Evolutionary conservation across 2,113 vertebrate genomes (phyloP).

Genomic region (Seriola quinqueradiata): DNA sequence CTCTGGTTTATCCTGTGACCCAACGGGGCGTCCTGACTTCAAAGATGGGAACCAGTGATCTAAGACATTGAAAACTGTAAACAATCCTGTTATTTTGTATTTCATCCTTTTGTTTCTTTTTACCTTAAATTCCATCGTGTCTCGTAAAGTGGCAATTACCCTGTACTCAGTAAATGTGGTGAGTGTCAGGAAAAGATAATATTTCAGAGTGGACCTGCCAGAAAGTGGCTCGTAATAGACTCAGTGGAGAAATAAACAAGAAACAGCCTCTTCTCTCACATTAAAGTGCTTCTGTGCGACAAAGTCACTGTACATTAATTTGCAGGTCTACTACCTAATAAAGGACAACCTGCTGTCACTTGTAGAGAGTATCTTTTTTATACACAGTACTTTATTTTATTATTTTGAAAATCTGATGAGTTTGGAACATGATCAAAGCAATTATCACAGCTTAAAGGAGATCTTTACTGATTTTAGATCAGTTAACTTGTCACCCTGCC

Average conservation of each 20-base stretch:
- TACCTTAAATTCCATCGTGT: neutral
- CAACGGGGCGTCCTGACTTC: too few relatives aligned
- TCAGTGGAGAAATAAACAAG: conserved; percentile 16
- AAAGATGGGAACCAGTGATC: too few relatives aligned
- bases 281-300: neutral
- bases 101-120: neutral
- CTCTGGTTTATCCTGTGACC: too few relatives aligned
- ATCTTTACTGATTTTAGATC: too few relatives aligned
- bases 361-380: neutral
- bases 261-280: neutral
- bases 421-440: neutral
- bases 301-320: conserved; percentile 4
- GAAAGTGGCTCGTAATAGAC: neutral
- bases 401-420: neutral
- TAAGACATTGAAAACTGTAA: too few relatives aligned
- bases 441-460: too few relatives aligned
- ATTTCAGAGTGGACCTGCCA: too few relatives aligned
- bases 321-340: neutral
- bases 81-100: neutral
- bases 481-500: too few relatives aligned
- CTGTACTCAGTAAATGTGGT: neutral
- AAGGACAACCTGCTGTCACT: neutral
- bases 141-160: conserved; percentile 6
- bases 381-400: neutral
- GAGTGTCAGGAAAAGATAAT: neutral